Evolutionary conservation across 2,113 vertebrate species (phyloP).

Genomic region (Apus apus): DNA sequence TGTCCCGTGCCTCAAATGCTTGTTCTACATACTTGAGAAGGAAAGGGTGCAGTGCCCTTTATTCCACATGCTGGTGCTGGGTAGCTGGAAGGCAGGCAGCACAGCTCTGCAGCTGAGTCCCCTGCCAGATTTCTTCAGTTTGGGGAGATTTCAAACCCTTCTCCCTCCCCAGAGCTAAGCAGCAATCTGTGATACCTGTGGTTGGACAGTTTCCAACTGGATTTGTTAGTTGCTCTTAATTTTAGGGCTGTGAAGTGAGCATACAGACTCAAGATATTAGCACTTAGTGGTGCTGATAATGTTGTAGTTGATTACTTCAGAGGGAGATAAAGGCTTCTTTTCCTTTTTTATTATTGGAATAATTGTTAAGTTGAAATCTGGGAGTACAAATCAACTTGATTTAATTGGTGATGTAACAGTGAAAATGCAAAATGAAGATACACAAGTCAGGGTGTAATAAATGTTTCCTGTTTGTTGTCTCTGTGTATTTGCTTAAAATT

Average conservation of each 20-base stretch:
- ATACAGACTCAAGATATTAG: neutral
- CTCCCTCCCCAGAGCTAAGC: neutral
- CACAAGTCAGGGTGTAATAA: neutral
- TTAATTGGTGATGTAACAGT: neutral
- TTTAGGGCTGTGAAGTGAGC: neutral
- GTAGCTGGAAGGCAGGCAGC: no score
- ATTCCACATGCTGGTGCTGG: neutral
- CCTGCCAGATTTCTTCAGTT: neutral
- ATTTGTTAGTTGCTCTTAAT: neutral
- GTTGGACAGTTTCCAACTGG: neutral
- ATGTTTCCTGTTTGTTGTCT: neutral
- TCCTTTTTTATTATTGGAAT: neutral
- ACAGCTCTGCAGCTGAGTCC: fast-evolving
- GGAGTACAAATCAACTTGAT: neutral
- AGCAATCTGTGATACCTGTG: neutral
- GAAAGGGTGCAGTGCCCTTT: neutral
- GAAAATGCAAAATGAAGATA: neutral
- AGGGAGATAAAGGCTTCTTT: neutral
- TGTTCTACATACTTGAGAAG: neutral
- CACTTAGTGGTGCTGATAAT: neutral
- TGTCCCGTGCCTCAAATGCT: neutral
- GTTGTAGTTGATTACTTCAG: neutral
- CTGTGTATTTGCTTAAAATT: neutral
- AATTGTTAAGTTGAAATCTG: neutral
- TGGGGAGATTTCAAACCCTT: neutral